Percentiles rank a stretch among this genome's conserved stretches.
phyloP scores from a whole-genome alignment of 2,888 invertebrate species.

The Mesopsocus fuscifrons region DNA sequence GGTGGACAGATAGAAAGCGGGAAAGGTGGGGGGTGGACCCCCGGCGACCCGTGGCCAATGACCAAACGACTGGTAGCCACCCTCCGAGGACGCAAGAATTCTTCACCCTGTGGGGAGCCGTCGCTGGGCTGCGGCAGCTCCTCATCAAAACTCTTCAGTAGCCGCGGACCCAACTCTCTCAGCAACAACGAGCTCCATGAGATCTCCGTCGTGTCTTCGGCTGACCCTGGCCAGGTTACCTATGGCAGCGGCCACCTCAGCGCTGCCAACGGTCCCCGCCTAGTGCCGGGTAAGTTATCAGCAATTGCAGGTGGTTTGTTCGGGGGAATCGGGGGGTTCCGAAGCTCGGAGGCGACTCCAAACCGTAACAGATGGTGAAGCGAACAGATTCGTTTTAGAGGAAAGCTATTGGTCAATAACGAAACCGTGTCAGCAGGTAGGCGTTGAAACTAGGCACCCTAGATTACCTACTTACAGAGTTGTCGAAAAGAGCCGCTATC shows the following conservation, averaged over 20 bases:
- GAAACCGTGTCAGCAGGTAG: too few relatives aligned
- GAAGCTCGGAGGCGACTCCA: too few relatives aligned
- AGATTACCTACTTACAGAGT: too few relatives aligned
- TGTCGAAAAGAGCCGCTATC: too few relatives aligned
- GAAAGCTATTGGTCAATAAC: too few relatives aligned
- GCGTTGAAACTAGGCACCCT: too few relatives aligned
- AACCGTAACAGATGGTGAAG: too few relatives aligned
- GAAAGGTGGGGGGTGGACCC: too few relatives aligned
- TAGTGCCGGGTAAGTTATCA: slow-evolving; percentile 36
- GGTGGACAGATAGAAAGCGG: background rate
- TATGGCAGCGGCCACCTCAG: slow-evolving; percentile 34
- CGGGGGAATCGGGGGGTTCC: too few relatives aligned
- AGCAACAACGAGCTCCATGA: slow-evolving; percentile 38
- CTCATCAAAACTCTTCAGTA: background rate
- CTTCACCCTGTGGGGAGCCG: slow-evolving; percentile 16
- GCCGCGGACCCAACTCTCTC: background rate
- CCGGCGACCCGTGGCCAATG: slow-evolving; percentile 22
- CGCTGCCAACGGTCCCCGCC: slow-evolving; percentile 38
- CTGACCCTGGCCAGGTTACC: slow-evolving; percentile 32
- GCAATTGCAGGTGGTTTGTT: too few relatives aligned
- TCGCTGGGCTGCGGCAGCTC: background rate
- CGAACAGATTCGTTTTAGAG: too few relatives aligned
- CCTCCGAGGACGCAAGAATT: slow-evolving; percentile 37
- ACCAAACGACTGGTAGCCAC: slow-evolving; percentile 41
- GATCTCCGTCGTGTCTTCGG: slow-evolving; percentile 42